Base-by-base conservation (phyloP, 2,113 vertebrate genomes). In the Willisornis vidua region DNA sequence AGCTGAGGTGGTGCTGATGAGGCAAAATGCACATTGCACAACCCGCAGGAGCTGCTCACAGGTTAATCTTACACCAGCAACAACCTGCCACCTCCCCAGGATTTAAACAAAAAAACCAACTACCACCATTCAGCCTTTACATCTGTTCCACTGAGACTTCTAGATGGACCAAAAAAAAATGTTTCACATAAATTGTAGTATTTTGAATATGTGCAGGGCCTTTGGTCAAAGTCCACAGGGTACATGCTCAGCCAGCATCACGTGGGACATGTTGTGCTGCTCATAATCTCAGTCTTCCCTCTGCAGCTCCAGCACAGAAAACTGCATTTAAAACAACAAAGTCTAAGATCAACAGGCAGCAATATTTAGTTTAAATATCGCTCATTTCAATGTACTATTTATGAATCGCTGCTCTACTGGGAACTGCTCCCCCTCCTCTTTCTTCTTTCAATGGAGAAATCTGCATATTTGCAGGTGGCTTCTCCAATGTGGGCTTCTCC, bases 211-310 rank as follows among this genome's bases (percentile, higher is more conserved):
- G 83, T 68, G 80, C 65, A 54, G 85, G 26, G 88, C 92, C 76
- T 87, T 90, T 85, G 96, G 84, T 75, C 96, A 93, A 95, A 96
- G 96, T 97, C 96, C 96, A 66, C 24, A 55, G 91, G 85, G 93
- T 58, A 54, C 63, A 26, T 0, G 9, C 24, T 86, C 90, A 84
- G 79, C 25, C 77, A 72, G 79, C 80, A 66, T 75, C 96, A 96
- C 90, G 83, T 90, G 92, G 92, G 82, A 55, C 0, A 43, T 43
- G 41, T 15, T 43, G 2, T n/a, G 70, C 35, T 67, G 89, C 90
- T 90, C 67, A 7, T 4, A 55, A 87, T 31, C 65, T 46, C 85
- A 14, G 79, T 15, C 49, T 74, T 37, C 55, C 49, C 55, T 55
- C 9, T 81, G 41, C 86, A 80, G 92, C 65, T 62, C 17, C 1